Conservation (phyloP, 2,113 vertebrate species). For the Gymnorhina tibicen region DNA sequence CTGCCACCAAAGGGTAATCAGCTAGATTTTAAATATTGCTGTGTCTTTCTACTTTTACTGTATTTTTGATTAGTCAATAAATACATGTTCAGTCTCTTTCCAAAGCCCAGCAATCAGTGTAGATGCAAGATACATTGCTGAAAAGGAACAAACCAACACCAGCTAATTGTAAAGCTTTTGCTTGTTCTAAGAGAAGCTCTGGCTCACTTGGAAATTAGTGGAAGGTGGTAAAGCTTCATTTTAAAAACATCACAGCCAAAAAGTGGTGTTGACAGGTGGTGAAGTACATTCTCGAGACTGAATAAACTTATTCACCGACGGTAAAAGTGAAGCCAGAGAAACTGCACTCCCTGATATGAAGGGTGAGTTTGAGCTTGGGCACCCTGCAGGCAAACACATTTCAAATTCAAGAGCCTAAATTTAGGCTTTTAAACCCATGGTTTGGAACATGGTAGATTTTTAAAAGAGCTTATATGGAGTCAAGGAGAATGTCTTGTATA, state of each 20-base stretch:
- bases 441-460: not conserved
- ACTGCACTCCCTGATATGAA: not conserved
- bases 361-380: not conserved
- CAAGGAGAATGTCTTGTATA: not conserved
- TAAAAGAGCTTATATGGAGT: not conserved
- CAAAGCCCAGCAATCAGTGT: slow-evolving; percentile 44
- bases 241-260: not conserved
- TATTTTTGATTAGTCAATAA: slow-evolving; percentile 71
- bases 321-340: not conserved
- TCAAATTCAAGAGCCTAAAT: not conserved
- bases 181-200: not conserved
- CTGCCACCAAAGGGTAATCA: slow-evolving; percentile 67
- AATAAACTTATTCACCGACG: not conserved
- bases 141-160: slow-evolving; percentile 16
- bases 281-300: not conserved
- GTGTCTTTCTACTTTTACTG: slow-evolving; percentile 68
- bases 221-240: slow-evolving; percentile 2
- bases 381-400: not conserved
- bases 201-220: slow-evolving; percentile 12
- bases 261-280: slow-evolving; percentile 14
- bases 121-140: slow-evolving; percentile 5
- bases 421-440: not conserved
- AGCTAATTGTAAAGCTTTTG: slow-evolving; percentile 13
- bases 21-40: slow-evolving; percentile 71
- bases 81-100: slow-evolving; percentile 47